phyloP scores from a whole-genome alignment of 2,888 invertebrate genomes.

The Lumbricus terrestris region DNA sequence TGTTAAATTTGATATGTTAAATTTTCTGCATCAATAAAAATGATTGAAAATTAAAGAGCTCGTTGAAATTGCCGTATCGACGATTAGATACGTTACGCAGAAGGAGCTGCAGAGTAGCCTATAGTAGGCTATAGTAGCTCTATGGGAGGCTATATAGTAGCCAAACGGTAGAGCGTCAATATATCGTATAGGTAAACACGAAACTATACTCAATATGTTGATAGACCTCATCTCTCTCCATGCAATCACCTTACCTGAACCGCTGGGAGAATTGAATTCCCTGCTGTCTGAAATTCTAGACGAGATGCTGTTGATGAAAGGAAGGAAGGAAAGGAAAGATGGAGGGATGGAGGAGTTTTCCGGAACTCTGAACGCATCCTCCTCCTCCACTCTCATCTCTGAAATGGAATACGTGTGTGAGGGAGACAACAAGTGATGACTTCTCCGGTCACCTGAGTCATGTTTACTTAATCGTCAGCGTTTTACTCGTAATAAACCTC shows the following conservation, averaged over 20 bases:
- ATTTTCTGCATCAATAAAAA: background rate
- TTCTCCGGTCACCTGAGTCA: background rate
- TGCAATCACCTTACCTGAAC: background rate
- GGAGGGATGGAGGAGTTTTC: background rate
- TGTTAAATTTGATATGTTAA: background rate
- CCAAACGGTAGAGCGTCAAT: background rate
- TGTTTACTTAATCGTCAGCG: background rate
- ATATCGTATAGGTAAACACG: background rate
- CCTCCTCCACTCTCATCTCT: background rate
- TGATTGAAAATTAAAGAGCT: background rate
- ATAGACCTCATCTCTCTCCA: background rate
- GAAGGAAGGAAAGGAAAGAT: background rate
- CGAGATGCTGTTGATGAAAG: background rate
- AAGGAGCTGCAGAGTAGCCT: no score
- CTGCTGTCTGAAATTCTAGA: background rate
- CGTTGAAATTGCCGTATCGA: background rate
- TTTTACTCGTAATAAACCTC: background rate
- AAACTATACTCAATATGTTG: background rate
- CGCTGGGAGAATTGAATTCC: background rate
- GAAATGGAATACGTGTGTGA: background rate
- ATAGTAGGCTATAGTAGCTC: no score
- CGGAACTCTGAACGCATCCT: background rate
- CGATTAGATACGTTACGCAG: background rate
- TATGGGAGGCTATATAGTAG: no score
- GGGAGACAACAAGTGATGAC: background rate